Conservation (phyloP, 2,113 vertebrate genomes). For the Callopanchax toddi region DNA sequence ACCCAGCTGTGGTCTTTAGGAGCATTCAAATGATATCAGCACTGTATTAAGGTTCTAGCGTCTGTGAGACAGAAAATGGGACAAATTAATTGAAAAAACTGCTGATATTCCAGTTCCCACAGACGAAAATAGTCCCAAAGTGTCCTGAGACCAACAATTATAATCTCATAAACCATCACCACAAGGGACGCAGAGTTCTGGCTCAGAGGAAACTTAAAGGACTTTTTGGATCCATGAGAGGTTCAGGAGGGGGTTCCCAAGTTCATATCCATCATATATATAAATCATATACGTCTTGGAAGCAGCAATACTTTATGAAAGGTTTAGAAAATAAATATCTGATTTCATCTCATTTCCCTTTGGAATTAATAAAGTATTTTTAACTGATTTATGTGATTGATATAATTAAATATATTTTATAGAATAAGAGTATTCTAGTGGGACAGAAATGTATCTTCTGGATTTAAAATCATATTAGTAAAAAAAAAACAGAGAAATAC, state of each 20-base stretch:
- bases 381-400: too few relatives aligned
- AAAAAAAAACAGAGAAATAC: too few relatives aligned
- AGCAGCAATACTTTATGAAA: not conserved
- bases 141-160: not conserved
- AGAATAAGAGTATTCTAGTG: too few relatives aligned
- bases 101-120: conserved; percentile 59
- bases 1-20: not conserved
- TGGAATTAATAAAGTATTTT: too few relatives aligned
- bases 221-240: conserved; percentile 38
- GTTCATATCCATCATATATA: conserved; percentile 2
- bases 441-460: too few relatives aligned
- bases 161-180: conserved; percentile 40
- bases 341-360: too few relatives aligned
- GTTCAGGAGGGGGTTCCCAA: conserved; percentile 4
- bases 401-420: too few relatives aligned
- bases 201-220: conserved; percentile 5
- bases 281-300: too few relatives aligned
- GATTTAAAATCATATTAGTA: too few relatives aligned
- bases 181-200: conserved; percentile 14
- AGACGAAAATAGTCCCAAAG: conserved; percentile 19
- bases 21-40: not conserved
- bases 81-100: conserved; percentile 20
- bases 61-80: not conserved
- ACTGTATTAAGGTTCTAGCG: not conserved
- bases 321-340: too few relatives aligned